These are phyloP conservation scores for Philopotamus ludificatus DNA, from an alignment of 1,140 invertebrate genomes.

Conservation along the genomic window DNA sequence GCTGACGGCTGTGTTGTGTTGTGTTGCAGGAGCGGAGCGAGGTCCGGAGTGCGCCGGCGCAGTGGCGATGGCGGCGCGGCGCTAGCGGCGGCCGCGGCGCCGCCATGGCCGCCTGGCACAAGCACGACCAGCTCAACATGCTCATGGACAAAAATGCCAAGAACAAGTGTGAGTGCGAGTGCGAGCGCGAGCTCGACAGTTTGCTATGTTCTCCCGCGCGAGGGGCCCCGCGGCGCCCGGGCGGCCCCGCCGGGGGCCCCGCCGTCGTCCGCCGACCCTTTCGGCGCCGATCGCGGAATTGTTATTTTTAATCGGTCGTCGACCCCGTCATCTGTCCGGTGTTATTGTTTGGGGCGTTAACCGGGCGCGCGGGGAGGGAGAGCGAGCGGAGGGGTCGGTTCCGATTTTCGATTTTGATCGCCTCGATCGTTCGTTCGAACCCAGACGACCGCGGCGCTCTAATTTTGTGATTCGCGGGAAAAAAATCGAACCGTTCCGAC, in stretches of 20 bases:
- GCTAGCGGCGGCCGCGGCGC: slow-evolving; percentile 54
- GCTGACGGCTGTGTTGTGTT: slow-evolving; percentile 40
- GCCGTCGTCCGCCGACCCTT: too few species aligned
- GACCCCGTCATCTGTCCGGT: background rate
- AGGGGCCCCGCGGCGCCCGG: background rate
- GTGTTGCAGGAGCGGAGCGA: slow-evolving; percentile 10
- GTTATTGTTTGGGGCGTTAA: background rate
- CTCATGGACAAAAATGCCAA: slow-evolving; percentile 69
- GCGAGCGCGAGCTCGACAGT: background rate
- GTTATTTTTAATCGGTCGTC: background rate
- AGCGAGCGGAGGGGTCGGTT: background rate
- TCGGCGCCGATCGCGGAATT: background rate
- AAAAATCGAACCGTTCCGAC: too few species aligned
- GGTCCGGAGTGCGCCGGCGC: slow-evolving; percentile 11
- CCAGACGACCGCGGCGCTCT: too few species aligned
- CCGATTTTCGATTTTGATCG: background rate
- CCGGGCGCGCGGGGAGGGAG: background rate
- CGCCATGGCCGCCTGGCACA: slow-evolving; percentile 67
- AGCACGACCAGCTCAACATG: slow-evolving; percentile 69
- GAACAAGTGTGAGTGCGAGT: slow-evolving; percentile 64
- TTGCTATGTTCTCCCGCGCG: background rate
- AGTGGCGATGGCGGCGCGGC: slow-evolving; percentile 38
- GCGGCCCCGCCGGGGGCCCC: too few species aligned
- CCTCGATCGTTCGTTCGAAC: too few species aligned
- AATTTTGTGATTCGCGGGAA: too few species aligned